Evolutionary conservation across 2,888 invertebrate species (phyloP), one percentile per base, ranked within the genome.

Genomic region (Sclerodermus sp.): DNA sequence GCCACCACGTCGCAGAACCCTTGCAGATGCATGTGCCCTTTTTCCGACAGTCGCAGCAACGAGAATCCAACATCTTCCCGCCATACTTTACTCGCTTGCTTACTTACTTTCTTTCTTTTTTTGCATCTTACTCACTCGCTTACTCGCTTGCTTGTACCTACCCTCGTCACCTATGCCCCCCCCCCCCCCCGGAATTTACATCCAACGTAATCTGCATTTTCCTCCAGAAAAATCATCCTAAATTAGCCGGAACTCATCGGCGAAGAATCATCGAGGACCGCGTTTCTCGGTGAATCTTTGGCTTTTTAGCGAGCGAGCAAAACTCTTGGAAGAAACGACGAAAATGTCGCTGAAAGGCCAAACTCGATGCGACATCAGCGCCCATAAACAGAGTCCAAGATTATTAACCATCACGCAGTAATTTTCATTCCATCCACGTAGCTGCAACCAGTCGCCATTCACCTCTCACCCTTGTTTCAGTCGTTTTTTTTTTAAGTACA

Each of bases 381-480:
- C 1, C 14, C 18, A 30, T 50, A 47, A 49, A 48, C 45, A 45
- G 45, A 17, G 43, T 6, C 39, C 34, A 36, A 15, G 47, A 49
- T 57, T 50, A 53, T 53, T 49, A 62, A 51, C 54, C 47, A 50
- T 51, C 39, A 34, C 32, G 23, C 18, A 36, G 34, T 15, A 29
- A n/a, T 49, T 51, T 38, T 31, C 41, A 62, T 62, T 62, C 54
- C 41, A 36, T 47, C 32, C 58, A 39, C 54, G 60, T 60, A 44
- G 44, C 31, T 43, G 39, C 57, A 45, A 59, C 47, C 62, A 58
- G 62, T 52, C 50, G 49, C 49, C 58, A 31, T 59, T 62, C 42
- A 52, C 51, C 48, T 50, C 53, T 50, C 53, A 42, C 55, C 53
- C 52, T 50, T 47, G 56, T 53, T 57, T 58, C 60, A 38, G 41